phyloP scores from a whole-genome alignment of 2,888 invertebrate genomes.

The Lasioglossum marginatum region DNA sequence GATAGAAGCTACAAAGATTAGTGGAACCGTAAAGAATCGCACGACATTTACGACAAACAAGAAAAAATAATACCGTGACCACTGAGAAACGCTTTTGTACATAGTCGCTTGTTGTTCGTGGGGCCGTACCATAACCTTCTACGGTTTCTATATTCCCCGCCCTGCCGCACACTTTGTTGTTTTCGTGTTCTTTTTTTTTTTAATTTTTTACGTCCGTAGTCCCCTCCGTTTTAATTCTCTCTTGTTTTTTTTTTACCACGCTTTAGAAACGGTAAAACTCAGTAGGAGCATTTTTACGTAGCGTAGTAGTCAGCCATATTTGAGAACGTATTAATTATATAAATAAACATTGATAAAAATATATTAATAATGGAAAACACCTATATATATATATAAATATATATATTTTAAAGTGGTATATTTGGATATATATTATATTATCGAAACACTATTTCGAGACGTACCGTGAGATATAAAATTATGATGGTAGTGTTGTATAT shows the following conservation, averaged over 20 bases:
- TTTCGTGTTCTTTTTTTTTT: conserved; percentile 30
- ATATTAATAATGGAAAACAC: conserved; percentile 77
- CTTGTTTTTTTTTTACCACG: conserved; percentile 45
- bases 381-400: conserved; percentile 74
- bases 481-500: conserved; percentile 62
- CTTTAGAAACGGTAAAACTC: conserved; percentile 60
- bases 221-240: conserved; percentile 27
- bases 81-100: conserved; percentile 66
- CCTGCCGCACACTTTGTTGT: conserved; percentile 8
- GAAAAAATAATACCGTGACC: conserved; percentile 23
- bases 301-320: conserved; percentile 80
- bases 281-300: conserved; percentile 76
- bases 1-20: conserved; percentile 9
- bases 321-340: conserved; percentile 79
- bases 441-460: conserved; percentile 69
- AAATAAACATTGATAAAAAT: conserved; percentile 77
- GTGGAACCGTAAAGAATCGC: conserved; percentile 14
- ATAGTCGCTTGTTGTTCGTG: conserved; percentile 76
- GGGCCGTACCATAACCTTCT: conserved; percentile 58
- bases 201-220: not conserved
- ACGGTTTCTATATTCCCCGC: conserved; percentile 41
- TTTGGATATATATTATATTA: conserved; percentile 73
- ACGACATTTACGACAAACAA: conserved; percentile 35
- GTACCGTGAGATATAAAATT: conserved; percentile 54
- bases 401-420: conserved; percentile 81